Conservation (phyloP, 2,797 vertebrate genomes). For the Sebastes wilsoni region DNA sequence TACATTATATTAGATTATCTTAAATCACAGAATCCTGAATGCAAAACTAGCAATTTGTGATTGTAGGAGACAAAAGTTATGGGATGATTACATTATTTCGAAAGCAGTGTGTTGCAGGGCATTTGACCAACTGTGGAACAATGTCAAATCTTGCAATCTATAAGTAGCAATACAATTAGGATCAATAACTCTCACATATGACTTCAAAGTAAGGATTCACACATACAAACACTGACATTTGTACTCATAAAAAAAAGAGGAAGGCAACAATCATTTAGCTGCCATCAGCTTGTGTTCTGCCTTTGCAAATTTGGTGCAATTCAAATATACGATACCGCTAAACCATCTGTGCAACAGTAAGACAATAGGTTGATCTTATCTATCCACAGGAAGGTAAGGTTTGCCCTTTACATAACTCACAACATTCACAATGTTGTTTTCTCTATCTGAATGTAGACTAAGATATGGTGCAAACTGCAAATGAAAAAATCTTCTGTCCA, state of each 20-base stretch:
- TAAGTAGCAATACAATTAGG: not conserved
- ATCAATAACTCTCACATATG: not conserved
- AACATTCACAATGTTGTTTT: not conserved
- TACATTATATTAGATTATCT: no score
- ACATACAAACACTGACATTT: not conserved
- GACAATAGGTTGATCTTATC: slow-evolving; percentile 7
- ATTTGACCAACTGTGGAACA: not conserved
- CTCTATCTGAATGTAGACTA: not conserved
- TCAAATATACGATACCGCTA: not conserved
- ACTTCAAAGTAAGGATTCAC: not conserved
- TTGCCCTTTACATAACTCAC: not conserved
- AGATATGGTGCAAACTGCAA: not conserved
- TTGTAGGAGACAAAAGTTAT: not conserved
- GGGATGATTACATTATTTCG: not conserved
- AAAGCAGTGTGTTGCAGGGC: not conserved
- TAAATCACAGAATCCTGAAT: not conserved
- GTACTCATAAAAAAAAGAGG: not conserved
- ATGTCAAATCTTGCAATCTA: not conserved
- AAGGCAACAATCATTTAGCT: not conserved
- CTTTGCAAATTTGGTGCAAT: slow-evolving; percentile 43
- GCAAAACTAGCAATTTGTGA: not conserved
- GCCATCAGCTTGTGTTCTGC: not conserved
- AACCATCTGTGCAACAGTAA: slow-evolving; percentile 23
- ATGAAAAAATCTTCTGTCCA: not conserved
- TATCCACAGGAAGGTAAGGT: not conserved